Base-by-base conservation (phyloP, 1,140 invertebrate species). In the Trinorchestia longiramus region DNA sequence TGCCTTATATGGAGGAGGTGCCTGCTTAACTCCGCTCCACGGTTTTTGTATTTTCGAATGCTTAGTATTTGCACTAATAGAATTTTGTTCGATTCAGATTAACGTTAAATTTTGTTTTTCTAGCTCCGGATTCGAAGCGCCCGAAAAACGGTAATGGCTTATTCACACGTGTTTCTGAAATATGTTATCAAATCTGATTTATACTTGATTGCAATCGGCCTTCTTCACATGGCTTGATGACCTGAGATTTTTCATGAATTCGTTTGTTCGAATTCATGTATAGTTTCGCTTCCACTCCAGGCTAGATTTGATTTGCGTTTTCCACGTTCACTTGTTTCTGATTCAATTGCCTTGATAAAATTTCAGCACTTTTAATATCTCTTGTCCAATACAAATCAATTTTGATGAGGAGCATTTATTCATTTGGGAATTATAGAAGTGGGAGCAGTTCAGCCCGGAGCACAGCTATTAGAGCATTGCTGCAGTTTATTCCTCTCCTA, bases 361-460 rank as follows among this genome's bases (percentile, higher is more conserved):
- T 77, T 77, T 77, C 62, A 11, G 28, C 36, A 28, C 47, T 19
- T 53, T 77, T 77, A 11, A 77, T 77, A 19, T 77, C 36, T 77
- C 36, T 77, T 3, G 62, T 23, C 28, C 15, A 77, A 77, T 77
- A 36, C 8, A 28, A 77, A 19, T 53, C 15, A 77, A 77, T 77
- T 77, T 36, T 36, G 8, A 77, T 53, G 36, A 23, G 62, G 62
- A 3, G 28, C 28, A 77, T 77, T 77, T 77, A 77, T 36, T 15
- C 62, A 36, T 77, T 19, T 77, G 62, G 15, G 15, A 36, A 77
- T 77, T 77, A 23, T 91, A 28, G 43, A 44, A 42, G 44, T 94
- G 92, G 47, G 92, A 44, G 92, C 92, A 94, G 92, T 94, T 94
- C 92, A 94, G 92, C 44, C 92, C 92, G 92, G 92, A 94, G 92